Evolutionary conservation across 2,888 invertebrate species (phyloP), one percentile per base, ranked within the genome.

Genomic region (Patella pellucida): DNA sequence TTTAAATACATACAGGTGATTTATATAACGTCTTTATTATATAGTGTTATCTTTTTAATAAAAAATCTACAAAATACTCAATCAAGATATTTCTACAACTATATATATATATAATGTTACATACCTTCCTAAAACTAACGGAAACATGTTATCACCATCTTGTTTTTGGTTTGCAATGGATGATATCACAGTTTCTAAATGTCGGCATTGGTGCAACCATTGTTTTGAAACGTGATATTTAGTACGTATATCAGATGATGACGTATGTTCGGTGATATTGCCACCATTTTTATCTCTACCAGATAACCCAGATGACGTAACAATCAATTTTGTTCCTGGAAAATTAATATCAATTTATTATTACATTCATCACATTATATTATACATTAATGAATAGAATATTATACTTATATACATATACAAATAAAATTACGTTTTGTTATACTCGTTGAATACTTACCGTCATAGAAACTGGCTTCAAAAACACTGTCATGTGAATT

Each of bases 121-220:
- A 84, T 95, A 93, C 80, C 95, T 93, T 23, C 97, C 96, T 85
- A 97, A 94, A 77, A 96, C 95, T 71, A 95, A 93, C 2, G 97
- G 97, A 91, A 96, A 97, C 88, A 95, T 95, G n/a, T 83, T 82
- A 19, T 82, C 84, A 41, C 81, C 77, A 1, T 85, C 72, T 27
- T 82, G 83, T 51, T 85, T 86, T n/a, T 87, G 81, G 11, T 78
- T 92, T 69, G 93, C 91, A 77, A 95, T 92, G 81, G 93, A 92
- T 71, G 94, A 93, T 75, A 97, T 91, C 41, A 95, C 94, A 78
- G 93, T 92, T 89, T 96, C 96, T 79, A 97, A 91, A 72, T 94
- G 91, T 76, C 94, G 92, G 90, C 96, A 96, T 83, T 95, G 94
- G 79, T 94, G 93, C 71, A 94, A 94, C 88, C 95, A 94, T 85